These are phyloP conservation scores for Chlorodrepanis virens DNA, from an alignment of 2,113 vertebrate species.

Conservation along the genomic window DNA sequence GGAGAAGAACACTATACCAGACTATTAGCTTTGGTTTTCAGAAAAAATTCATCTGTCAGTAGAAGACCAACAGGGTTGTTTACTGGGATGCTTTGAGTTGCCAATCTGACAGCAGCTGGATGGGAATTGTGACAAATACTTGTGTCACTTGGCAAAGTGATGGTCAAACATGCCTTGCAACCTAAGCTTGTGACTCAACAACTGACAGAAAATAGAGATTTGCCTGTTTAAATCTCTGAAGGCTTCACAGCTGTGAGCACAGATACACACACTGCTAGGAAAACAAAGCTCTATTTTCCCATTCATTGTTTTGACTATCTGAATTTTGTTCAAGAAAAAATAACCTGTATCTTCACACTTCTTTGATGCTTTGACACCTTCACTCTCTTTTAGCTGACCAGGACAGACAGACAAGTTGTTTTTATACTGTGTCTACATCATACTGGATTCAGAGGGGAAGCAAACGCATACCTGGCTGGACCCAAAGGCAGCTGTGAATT, in stretches of 20 bases:
- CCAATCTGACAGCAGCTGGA: slow-evolving; percentile 30
- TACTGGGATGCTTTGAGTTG: not conserved
- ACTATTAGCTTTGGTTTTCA: not conserved
- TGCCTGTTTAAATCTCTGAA: slow-evolving; percentile 34
- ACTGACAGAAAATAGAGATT: slow-evolving; percentile 46
- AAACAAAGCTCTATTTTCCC: slow-evolving; percentile 7
- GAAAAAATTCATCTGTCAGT: not conserved
- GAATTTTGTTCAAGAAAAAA: not conserved
- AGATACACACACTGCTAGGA: not conserved
- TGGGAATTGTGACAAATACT: not conserved
- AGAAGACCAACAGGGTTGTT: not conserved
- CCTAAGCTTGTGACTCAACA: slow-evolving; percentile 37
- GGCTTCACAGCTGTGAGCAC: slow-evolving; percentile 24
- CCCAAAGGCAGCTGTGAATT: not conserved
- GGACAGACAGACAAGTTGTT: not conserved
- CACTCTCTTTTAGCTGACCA: not conserved
- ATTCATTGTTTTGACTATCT: not conserved
- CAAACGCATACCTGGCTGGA: not conserved
- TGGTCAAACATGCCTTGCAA: not conserved
- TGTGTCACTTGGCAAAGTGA: slow-evolving; percentile 33
- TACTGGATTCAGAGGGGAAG: not conserved
- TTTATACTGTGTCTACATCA: not conserved
- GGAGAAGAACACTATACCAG: not conserved
- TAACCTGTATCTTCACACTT: not conserved
- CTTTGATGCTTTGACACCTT: not conserved